These are phyloP conservation scores for Phalacrocorax brasilianus DNA, from an alignment of 2,113 vertebrate species.

Conservation along the genomic window DNA sequence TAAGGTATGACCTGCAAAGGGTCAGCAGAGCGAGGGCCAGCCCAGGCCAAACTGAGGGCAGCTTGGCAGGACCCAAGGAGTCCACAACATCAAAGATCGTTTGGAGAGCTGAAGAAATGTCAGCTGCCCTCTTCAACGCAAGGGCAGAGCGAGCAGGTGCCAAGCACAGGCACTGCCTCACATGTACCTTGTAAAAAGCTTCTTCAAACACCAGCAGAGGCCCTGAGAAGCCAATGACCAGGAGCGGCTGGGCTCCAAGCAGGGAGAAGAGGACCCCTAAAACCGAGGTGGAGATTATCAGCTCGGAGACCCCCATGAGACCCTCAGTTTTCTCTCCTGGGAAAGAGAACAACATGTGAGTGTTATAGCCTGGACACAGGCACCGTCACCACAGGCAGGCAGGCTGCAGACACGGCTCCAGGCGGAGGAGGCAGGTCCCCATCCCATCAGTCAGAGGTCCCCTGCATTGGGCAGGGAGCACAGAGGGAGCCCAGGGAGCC, in stretches of 20 bases:
- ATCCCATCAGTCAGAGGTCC: background rate
- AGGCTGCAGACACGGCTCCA: background rate
- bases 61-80: background rate
- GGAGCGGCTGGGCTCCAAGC: constrained; percentile 92
- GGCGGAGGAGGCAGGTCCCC: background rate
- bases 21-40: background rate
- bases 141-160: background rate
- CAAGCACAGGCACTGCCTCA: constrained; percentile 1
- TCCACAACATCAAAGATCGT: background rate
- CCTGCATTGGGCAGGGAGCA: background rate
- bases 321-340: constrained; percentile 96
- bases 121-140: background rate
- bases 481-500: background rate
- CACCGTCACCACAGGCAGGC: background rate
- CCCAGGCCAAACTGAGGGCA: background rate
- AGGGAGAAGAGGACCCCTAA: constrained; percentile 92
- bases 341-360: background rate
- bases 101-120: background rate
- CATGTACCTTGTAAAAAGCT: constrained; percentile 90
- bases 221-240: constrained; percentile 96
- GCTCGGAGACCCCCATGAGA: constrained; percentile 96
- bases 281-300: constrained; percentile 93
- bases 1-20: fast-evolving
- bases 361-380: background rate
- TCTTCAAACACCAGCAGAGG: constrained; percentile 97